Base-by-base conservation (phyloP, 2,113 vertebrate species). In the Cromileptes altivelis region DNA sequence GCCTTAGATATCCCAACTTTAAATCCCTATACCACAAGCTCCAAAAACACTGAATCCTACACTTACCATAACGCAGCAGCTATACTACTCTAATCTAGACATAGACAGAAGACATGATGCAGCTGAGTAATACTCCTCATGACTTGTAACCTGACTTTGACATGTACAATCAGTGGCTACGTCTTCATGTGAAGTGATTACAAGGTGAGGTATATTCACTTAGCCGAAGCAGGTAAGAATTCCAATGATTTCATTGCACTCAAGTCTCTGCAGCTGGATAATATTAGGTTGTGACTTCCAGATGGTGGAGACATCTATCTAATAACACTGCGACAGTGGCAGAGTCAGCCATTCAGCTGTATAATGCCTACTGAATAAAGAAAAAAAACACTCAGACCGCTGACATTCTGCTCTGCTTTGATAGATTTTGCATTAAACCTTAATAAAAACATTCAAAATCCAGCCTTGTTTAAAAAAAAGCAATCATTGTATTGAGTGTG, bases 371-470 rank as follows among this genome's bases (percentile, higher is more conserved):
- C 14, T 55, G 30, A 27, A 19, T 3, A 15, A n/a, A 30, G 27
- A 25, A 52, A 61, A 27, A 30, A 45, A 45, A 45, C 42, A 12
- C 42, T 45, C 42, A 45, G 42, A 45, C 10, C 42, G 33, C 14
- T 68, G 45, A 33, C 50, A 56, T 25, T 7, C 61, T 56, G 67
- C 50, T 75, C 64, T 23, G 6, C 9, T 17, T 19, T 53, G 52
- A 75, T 63, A 52, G 56, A 58, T 62, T 81, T 49, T 19, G 14
- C 6, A 50, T 70, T 45, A 78, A 58, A 78, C 25, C 50, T 71
- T 78, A 63, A 81, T 63, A 57, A 75, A 30, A 67, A 61, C 13
- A 56, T 62, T 74, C 67, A 14, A 53, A 68, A 53, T 37, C 45
- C n/a, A 25, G 25, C n/a, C 50, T 19, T 50, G 58, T 25, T 30